Base-by-base conservation (phyloP, 2,888 invertebrate species). In the Emesis furor region DNA sequence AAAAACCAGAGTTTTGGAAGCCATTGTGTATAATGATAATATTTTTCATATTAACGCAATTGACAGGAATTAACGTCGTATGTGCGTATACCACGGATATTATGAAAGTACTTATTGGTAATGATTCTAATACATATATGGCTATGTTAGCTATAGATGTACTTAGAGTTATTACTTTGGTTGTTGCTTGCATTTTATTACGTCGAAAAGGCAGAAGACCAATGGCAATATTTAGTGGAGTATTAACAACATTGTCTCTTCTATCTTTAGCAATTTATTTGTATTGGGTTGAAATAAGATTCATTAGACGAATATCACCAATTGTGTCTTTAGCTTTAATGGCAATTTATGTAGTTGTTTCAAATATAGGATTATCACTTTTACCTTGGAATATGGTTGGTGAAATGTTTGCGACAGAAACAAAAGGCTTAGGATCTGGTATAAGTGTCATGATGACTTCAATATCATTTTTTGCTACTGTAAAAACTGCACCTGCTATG, bases 321-420 rank as follows among this genome's bases (percentile, higher is more conserved):
- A 90, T 94, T 62, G 91, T 95, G 87, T 95, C 97, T 0, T 90
- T 97, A 93, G 92, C 97, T 86, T 92, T 97, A 89, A 94, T 98
- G 92, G 93, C 98, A 85, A 91, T 95, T 17, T 98, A 98, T 87
- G 97, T 98, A 46, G 94, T 97, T 8, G 97, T 97, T 74, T 97
- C 97, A 5, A 96, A 97, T 79, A 93, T 97, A 76, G 98, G 98
- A 6, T 94, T 98, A 75, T 95, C 97, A 14, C 98, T 98, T 0
- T 91, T 98, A 73, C 98, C 98, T 0, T 98, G 98, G 97, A 97
- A 98, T 81, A 97, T 98, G 97, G 98, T 98, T 42, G 98, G 98
- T 0, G 98, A 98, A 93, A 93, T 98, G 6, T 98, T 98, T 90
- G 97, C 98, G 1, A 97, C 97, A 8, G 97, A 97, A 86, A 97